Base-by-base conservation (phyloP, 2,113 vertebrate genomes). In the Bolborhynchus lineola region DNA sequence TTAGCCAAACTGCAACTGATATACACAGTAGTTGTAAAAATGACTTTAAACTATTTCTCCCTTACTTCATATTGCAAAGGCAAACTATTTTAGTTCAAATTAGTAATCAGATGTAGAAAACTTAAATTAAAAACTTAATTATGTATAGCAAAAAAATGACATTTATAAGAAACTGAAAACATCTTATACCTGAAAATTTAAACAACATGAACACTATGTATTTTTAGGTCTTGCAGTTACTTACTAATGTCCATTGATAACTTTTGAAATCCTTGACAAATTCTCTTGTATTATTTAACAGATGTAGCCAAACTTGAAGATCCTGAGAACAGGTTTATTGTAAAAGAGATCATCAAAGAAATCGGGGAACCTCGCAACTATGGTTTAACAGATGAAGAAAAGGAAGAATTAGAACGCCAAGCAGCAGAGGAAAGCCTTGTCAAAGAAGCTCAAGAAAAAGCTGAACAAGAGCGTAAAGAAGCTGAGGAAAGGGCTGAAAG, bases 311-410 rank as follows among this genome's bases (percentile, higher is more conserved):
- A 97, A 90, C 95, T 95, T 9, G 97, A 98, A 72, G 98, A 99
- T 44, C 75, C 87, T 23, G 97, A 98, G 82, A 98, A 98, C 91
- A 96, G 93, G 63, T 67, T 98, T 75, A 95, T 98, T 37, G 86
- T 98, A 92, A 97, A 98, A 89, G 97, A 98, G 91, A 98, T 99
- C 28, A 97, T 97, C 25, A 97, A 98, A 80, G 95, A 89, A 16
- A 95, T 99, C 8, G 99, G 99, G 16, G 88, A 97, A 79, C 98
- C 99, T 82, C 98, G 97, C 52, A 99, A 99, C 96, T 99, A 99
- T 2, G 98, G 98, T 5, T 94, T 98, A 60, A 98, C 96, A 31
- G 92, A 97, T 3, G 98, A 98, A 88, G 99, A 99, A 96, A 94
- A 97, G 90, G 96, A 98, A 64, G 95, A 97, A 76, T 90, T 98